Conservation (phyloP, 2,113 vertebrate species). For the Recurvirostra avosetta region DNA sequence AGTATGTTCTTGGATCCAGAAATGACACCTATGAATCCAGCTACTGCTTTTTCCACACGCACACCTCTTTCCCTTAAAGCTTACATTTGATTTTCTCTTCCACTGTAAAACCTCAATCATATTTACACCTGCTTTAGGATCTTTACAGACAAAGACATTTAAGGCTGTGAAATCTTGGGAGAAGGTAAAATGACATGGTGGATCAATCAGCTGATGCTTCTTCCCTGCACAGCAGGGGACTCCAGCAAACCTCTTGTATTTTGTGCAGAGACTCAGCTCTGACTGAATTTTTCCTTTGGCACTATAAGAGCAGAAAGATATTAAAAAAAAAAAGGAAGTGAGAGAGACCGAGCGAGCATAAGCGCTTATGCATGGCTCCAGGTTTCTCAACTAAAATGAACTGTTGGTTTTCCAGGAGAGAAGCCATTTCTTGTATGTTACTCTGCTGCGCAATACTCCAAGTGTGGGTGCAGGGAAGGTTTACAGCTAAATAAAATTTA, state of each 20-base stretch:
- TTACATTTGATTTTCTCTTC: neutral
- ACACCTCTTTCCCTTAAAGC: neutral
- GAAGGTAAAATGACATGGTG: conserved; percentile 10
- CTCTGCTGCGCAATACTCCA: neutral
- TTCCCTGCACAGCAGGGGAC: conserved; percentile 42
- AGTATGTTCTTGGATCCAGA: conserved; percentile 36
- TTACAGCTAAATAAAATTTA: neutral
- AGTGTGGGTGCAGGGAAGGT: neutral
- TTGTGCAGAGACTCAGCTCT: neutral
- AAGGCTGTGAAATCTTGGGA: conserved; percentile 29
- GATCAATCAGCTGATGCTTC: conserved; percentile 49
- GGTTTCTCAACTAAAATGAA: neutral
- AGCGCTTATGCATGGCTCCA: neutral
- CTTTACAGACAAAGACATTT: conserved; percentile 26
- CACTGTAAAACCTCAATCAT: conserved; percentile 14
- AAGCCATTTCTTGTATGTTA: neutral
- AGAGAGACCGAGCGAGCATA: neutral
- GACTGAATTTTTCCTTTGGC: conserved; percentile 36
- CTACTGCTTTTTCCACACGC: neutral
- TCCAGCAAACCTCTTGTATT: conserved; percentile 25
- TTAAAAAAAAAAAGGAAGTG: neutral
- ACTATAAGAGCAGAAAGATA: neutral
- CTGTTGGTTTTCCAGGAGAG: neutral
- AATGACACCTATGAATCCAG: conserved; percentile 17
- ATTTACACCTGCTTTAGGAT: conserved; percentile 42